Conservation (phyloP, 2,888 invertebrate species). For the Oligia latruncula region DNA sequence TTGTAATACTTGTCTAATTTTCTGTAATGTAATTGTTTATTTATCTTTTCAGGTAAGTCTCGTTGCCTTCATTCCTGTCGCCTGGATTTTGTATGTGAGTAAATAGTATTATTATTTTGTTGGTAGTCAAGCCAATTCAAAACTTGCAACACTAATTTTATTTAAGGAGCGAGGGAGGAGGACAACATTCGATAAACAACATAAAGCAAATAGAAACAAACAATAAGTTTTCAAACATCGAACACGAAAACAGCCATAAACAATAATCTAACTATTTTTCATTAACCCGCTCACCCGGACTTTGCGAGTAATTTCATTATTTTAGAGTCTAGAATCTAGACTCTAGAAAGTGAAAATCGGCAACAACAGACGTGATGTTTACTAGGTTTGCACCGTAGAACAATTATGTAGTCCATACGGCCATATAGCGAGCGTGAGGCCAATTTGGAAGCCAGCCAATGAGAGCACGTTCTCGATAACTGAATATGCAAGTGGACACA, state of each 20-base stretch:
- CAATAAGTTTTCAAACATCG: neutral
- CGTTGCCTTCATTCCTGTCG: neutral
- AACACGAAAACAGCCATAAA: slow-evolving; percentile 24
- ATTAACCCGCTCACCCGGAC: slow-evolving; percentile 25
- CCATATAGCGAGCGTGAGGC: slow-evolving; percentile 68
- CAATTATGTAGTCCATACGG: slow-evolving; percentile 72
- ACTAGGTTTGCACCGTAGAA: slow-evolving; percentile 63
- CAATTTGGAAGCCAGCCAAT: slow-evolving; percentile 85
- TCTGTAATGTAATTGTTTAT: neutral
- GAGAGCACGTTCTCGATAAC: slow-evolving; percentile 82
- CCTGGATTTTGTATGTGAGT: slow-evolving; percentile 40
- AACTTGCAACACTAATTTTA: neutral
- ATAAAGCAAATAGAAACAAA: neutral
- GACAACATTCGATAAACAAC: neutral
- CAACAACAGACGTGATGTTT: slow-evolving; percentile 42
- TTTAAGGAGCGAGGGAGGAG: too few relatives aligned
- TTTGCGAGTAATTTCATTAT: slow-evolving; percentile 52
- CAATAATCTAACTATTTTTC: slow-evolving; percentile 41
- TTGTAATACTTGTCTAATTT: neutral
- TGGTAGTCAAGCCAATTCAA: neutral
- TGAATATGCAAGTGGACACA: slow-evolving; percentile 83
- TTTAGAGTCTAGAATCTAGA: slow-evolving; percentile 8
- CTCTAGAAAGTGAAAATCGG: slow-evolving; percentile 42
- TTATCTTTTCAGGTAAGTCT: slow-evolving; percentile 60
- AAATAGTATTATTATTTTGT: neutral